Evolutionary conservation across 2,797 vertebrate species (phyloP), one percentile per base, ranked within the genome.

Genomic region (Lagodon rhomboides): DNA sequence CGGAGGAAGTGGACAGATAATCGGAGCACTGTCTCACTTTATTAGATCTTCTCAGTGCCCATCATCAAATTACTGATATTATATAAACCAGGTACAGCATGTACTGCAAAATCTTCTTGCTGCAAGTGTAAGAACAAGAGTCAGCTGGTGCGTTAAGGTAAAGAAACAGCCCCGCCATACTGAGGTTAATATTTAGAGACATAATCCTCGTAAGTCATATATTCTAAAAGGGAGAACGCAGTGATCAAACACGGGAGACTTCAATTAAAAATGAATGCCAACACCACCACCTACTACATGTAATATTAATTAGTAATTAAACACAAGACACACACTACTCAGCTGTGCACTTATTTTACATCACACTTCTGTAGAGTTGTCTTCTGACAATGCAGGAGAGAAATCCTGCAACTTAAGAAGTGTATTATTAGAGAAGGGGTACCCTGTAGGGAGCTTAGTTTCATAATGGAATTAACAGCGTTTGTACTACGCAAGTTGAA

Each of bases 11-110:
- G 56, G 9, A 60, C 41, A 18, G 20, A 77, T 44, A 50, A 76
- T 51, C 12, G 0, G 3, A 73, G 25, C 27, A 50, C 50, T 71
- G 34, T 60, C 9, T 55, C 30, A 25, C 49, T 51, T 53, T 18
- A 78, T 58, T 64, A 51, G 9, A 65, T 41, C 49, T 73, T 17
- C 41, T 41, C 17, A 53, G 3, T 66, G 38, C 41, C 12, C 20
- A 63, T 69, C 41, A 79, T 76, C 2, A 76, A 63, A 80, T 49
- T 46, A 72, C 15, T 15, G 6, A 51, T 30, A 43, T 65, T 66
- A 41, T 8, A 56, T 27, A 59, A 17, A 27, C 15, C 66, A 74
- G 49, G 15, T 58, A 56, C 58, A 60, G 30, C 30, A 56, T 47
- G 13, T 18, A 15, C 27, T 38, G 30, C 41, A 73, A 41, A 56